Conservation (phyloP, 2,888 invertebrate species). For the Nezara viridula region DNA sequence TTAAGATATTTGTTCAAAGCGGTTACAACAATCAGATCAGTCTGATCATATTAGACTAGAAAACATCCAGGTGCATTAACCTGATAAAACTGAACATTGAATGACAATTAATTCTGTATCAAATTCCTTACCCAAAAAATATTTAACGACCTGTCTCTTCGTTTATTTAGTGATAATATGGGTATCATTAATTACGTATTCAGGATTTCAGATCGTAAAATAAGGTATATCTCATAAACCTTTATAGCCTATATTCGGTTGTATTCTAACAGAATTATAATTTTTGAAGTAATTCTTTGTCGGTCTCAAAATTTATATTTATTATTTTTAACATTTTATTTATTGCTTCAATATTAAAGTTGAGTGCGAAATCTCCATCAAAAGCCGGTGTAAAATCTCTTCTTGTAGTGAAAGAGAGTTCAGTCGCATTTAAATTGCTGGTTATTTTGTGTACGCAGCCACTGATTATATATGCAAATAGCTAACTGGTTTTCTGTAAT, state of each 20-base stretch:
- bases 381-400: background rate
- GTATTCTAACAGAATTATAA: background rate
- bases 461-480: conserved; percentile 27
- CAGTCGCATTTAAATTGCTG: conserved; percentile 30
- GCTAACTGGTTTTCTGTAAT: conserved; percentile 13
- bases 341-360: no score
- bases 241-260: background rate
- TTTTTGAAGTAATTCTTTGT: background rate
- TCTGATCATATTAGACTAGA: no score
- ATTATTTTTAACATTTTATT: background rate
- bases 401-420: background rate
- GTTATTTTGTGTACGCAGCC: conserved; percentile 22
- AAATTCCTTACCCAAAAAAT: background rate
- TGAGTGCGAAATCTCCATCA: background rate
- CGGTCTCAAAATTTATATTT: background rate
- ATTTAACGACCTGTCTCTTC: background rate
- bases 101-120: background rate
- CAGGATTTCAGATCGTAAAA: background rate
- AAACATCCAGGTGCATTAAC: background rate
- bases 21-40: no score
- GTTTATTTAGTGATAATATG: background rate
- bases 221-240: background rate
- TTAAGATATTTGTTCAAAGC: no score
- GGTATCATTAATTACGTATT: conserved; percentile 2
- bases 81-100: background rate